Conservation (phyloP, 2,888 invertebrate genomes). For the Drosophila yooni region DNA sequence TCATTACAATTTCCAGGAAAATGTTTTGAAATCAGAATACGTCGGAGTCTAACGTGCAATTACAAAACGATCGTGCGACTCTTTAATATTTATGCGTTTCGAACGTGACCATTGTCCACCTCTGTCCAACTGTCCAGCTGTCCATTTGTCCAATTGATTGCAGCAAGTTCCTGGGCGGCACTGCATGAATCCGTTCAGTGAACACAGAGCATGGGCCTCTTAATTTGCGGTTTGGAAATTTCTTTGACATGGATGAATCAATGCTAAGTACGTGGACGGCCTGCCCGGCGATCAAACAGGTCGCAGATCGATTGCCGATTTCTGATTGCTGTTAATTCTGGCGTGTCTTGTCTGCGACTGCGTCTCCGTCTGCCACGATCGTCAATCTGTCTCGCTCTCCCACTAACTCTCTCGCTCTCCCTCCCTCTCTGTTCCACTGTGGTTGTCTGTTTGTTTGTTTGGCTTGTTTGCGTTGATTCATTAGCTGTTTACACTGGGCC, state of each 20-base stretch:
- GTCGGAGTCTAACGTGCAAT: conserved; percentile 47
- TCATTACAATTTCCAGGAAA: conserved; percentile 57
- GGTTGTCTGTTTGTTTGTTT: conserved; percentile 11
- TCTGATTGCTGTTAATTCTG: conserved; percentile 54
- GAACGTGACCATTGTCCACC: conserved; percentile 60
- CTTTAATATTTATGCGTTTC: conserved; percentile 58
- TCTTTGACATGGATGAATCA: conserved; percentile 53
- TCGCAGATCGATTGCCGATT: conserved; percentile 17
- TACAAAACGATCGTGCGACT: conserved; percentile 42
- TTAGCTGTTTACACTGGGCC: conserved; percentile 36
- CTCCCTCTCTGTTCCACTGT: not conserved
- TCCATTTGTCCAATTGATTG: conserved; percentile 50
- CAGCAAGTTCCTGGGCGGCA: conserved; percentile 77
- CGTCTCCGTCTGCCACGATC: conserved; percentile 48
- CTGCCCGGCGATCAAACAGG: conserved; percentile 25
- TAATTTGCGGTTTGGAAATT: conserved; percentile 37
- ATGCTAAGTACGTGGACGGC: conserved; percentile 34
- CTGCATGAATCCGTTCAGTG: conserved; percentile 16
- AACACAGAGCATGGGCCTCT: conserved; percentile 24
- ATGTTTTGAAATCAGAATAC: conserved; percentile 28
- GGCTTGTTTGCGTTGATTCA: conserved; percentile 69
- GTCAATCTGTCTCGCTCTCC: conserved; percentile 2
- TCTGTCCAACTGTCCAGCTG: conserved; percentile 5
- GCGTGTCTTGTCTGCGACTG: conserved; percentile 52
- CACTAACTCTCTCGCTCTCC: not conserved